These are phyloP conservation scores for Cybosia mesomella DNA, from an alignment of 2,888 invertebrate species.

Conservation along the genomic window DNA sequence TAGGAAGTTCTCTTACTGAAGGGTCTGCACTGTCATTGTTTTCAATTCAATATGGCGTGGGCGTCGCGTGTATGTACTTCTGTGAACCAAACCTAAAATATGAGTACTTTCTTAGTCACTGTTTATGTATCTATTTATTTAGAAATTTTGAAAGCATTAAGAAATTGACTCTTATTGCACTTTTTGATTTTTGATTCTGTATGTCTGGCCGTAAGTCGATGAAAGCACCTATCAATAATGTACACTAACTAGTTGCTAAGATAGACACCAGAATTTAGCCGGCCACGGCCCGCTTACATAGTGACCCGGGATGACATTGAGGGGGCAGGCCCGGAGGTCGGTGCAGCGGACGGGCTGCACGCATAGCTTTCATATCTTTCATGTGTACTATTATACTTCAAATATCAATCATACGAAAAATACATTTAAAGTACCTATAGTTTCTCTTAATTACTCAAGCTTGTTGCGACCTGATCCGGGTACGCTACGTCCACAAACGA, in stretches of 20 bases:
- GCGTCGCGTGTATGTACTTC: constrained; percentile 3
- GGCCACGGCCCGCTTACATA: constrained; percentile 30
- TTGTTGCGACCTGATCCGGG: background rate
- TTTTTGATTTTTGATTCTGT: constrained; percentile 11
- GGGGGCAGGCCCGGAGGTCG: constrained; percentile 32
- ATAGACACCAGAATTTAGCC: constrained; percentile 34
- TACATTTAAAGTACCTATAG: background rate
- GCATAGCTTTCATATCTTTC: background rate
- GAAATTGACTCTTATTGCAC: constrained; percentile 12
- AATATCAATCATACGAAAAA: background rate
- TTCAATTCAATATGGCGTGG: constrained; percentile 13
- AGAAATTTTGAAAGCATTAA: constrained; percentile 15
- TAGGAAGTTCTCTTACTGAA: constrained; percentile 56
- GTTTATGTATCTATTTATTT: constrained; percentile 17
- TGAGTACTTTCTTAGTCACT: constrained; percentile 10
- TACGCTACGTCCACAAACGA: background rate
- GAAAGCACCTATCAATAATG: constrained; percentile 18
- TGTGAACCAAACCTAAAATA: background rate
- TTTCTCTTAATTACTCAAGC: background rate
- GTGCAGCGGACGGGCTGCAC: background rate
- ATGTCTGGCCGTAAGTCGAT: constrained; percentile 6
- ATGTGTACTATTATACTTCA: background rate
- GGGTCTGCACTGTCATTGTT: constrained; percentile 62
- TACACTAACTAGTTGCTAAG: constrained; percentile 24
- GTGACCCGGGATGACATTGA: constrained; percentile 23